These are phyloP conservation scores for Latheticus oryzae DNA, from an alignment of 2,888 invertebrate genomes.

Conservation along the genomic window DNA sequence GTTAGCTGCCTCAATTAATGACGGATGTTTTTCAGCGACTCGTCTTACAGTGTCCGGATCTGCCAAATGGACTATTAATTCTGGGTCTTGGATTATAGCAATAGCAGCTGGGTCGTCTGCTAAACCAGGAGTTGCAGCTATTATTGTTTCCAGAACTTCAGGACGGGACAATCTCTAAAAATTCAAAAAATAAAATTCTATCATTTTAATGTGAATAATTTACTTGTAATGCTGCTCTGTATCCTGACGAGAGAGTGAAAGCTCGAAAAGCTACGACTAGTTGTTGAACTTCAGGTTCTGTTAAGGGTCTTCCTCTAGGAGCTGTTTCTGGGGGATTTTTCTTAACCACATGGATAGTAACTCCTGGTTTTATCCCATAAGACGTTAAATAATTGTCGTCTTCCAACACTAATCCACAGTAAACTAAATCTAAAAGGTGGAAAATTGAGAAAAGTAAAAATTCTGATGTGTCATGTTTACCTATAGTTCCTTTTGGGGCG, in stretches of 20 bases:
- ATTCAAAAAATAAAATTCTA: constrained; percentile 3
- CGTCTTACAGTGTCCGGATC: constrained; percentile 76
- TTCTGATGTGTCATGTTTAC: constrained; percentile 19
- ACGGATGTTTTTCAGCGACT: constrained; percentile 76
- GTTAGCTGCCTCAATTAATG: constrained; percentile 76
- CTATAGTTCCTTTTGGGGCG: constrained; percentile 25
- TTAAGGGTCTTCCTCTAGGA: constrained; percentile 65
- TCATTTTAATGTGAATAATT: background rate
- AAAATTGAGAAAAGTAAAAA: constrained; percentile 22
- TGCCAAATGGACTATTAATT: constrained; percentile 77
- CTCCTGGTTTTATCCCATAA: constrained; percentile 72
- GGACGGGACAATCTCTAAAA: constrained; percentile 64
- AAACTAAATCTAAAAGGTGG: constrained; percentile 72
- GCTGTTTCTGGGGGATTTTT: constrained; percentile 59
- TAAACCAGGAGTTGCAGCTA: constrained; percentile 77
- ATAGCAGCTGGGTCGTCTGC: constrained; percentile 78
- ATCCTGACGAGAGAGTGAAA: constrained; percentile 71
- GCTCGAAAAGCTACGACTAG: constrained; percentile 73
- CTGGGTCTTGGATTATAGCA: constrained; percentile 81
- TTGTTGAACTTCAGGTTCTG: constrained; percentile 72
- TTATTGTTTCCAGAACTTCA: constrained; percentile 74
- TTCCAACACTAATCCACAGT: constrained; percentile 78
- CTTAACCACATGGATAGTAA: constrained; percentile 70
- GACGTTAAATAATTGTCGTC: constrained; percentile 72
- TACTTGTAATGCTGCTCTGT: constrained; percentile 77